phyloP scores from a whole-genome alignment of 2,797 vertebrate species.

The Thripadectes ignobilis region DNA sequence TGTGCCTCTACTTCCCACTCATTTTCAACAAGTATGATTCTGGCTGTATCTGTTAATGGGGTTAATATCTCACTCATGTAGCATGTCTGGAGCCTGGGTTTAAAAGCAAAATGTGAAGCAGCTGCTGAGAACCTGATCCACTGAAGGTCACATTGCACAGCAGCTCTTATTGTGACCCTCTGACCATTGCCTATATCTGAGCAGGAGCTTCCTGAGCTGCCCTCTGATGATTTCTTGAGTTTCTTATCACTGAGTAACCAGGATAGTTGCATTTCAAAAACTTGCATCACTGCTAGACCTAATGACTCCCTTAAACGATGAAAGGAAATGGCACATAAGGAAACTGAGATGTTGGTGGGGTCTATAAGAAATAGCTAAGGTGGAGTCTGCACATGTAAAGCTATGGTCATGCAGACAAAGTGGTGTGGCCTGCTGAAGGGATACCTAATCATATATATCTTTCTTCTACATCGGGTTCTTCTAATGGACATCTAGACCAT shows the following conservation, averaged over 20 bases:
- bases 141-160: background rate
- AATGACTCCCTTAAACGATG: background rate
- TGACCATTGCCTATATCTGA: background rate
- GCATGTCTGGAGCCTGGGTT: background rate
- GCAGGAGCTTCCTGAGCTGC: background rate
- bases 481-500: background rate
- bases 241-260: background rate
- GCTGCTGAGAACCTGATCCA: background rate
- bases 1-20: background rate
- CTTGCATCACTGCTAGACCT: background rate
- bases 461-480: background rate
- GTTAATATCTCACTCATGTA: background rate
- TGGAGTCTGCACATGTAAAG: background rate
- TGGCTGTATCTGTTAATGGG: background rate
- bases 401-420: background rate
- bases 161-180: background rate
- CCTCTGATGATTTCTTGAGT: background rate
- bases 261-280: background rate
- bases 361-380: background rate
- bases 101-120: background rate
- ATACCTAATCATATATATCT: background rate
- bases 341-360: background rate
- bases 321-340: background rate
- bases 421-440: background rate
- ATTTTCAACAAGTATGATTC: background rate